Base-by-base conservation (phyloP, 2,888 invertebrate genomes). In the Seira musarum region DNA sequence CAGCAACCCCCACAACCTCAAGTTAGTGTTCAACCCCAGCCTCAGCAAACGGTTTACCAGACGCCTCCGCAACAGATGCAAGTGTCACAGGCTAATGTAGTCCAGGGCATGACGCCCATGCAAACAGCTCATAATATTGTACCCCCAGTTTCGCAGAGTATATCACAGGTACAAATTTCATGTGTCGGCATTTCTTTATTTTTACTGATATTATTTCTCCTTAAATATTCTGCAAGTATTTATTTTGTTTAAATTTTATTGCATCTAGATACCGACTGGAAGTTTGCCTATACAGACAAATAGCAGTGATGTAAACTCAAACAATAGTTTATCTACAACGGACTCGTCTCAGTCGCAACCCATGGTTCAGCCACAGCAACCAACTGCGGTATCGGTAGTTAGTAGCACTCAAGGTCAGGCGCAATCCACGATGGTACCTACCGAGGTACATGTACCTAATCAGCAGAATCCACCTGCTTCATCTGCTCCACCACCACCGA, bases 21-120 rank as follows among this genome's bases (percentile, higher is more conserved):
- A 76, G 90, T 91, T 77, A 89, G 90, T 75, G 89, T 91, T 30
- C 91, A 78, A 49, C 82, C 77, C 2, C 82, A 92, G 81, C 90
- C 89, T 53, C 77, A 77, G 65, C 78, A 78, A 72, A 71, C 15
- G 10, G 90, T 91, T 85, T 88, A 90, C 76, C 91, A 91, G 87
- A 89, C 91, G 87, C 90, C 90, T 88, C 90, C 89, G 83, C 89
- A 90, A 80, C 89, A 90, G 77, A 91, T 91, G 89, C 91, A 91
- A 87, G 89, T 90, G 30, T 90, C 81, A 46, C 83, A 80, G 61
- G 61, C 82, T 15, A 84, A 72, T 65, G 73, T 79, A 35, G 78
- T 65, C 10, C 61, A 57, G 22, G 77, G 67, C 57, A 80, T 81
- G 70, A 25, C 76, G 57, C 76, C 72, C 65, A 80, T 84, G 68